Conservation (phyloP, 2,113 vertebrate species). For the Campylomormyrus numenius region DNA sequence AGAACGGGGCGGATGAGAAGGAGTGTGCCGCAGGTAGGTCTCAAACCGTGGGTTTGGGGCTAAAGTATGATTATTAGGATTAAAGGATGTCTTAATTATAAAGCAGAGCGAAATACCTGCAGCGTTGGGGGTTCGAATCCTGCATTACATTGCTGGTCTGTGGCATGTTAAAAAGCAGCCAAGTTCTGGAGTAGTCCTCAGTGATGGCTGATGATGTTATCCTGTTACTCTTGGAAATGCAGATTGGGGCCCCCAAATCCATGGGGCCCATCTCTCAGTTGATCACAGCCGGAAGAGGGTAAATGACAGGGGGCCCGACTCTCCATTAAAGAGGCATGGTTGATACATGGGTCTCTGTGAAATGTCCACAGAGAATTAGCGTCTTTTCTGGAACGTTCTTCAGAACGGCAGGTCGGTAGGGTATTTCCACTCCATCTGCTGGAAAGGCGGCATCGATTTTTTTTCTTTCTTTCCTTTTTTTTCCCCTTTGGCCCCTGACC, state of each 20-base stretch:
- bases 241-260: neutral
- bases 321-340: neutral
- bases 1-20: constrained; percentile 84
- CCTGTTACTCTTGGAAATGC: neutral
- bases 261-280: neutral
- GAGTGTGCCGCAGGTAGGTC: constrained; percentile 82
- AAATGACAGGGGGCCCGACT: neutral
- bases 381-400: neutral
- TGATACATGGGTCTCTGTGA: neutral
- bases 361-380: neutral
- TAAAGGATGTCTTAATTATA: neutral
- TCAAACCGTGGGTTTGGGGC: neutral
- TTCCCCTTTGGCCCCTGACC: neutral
- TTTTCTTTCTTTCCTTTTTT: neutral
- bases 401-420: no score
- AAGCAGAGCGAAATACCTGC: neutral
- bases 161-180: neutral
- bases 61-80: neutral
- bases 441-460: neutral
- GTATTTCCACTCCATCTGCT: neutral
- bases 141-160: neutral
- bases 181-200: neutral
- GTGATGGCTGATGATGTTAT: neutral
- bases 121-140: neutral
- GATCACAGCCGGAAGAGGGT: neutral